phyloP scores from a whole-genome alignment of 2,113 vertebrate genomes.

The Lichenostomus cassidix region DNA sequence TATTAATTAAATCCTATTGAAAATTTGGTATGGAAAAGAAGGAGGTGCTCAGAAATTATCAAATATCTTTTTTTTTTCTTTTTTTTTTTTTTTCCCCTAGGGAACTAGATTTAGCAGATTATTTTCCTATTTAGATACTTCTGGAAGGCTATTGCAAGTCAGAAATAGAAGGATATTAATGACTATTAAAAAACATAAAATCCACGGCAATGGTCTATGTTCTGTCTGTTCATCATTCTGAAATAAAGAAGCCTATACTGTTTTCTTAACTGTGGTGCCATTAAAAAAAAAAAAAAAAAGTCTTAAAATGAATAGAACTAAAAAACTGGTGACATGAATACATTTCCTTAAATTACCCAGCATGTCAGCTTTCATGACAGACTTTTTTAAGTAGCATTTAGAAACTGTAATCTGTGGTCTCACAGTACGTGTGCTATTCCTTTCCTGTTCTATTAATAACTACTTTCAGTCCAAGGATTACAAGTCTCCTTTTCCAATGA shows the following conservation, averaged over 20 bases:
- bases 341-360: neutral
- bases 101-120: neutral
- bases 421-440: neutral
- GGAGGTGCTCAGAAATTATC: neutral
- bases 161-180: neutral
- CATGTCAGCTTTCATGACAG: neutral
- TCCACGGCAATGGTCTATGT: neutral
- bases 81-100: neutral
- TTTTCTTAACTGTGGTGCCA: neutral
- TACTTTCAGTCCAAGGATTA: neutral
- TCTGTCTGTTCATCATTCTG: neutral
- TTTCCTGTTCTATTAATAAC: neutral
- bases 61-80: neutral
- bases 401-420: neutral
- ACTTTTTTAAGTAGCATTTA: neutral
- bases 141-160: neutral
- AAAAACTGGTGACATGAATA: neutral
- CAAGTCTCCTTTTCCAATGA: neutral
- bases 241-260: neutral
- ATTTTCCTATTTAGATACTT: neutral
- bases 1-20: neutral
- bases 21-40: neutral
- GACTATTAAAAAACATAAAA: neutral
- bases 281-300: no score
- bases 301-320: no score